A percentile compares a stretch with the other conserved stretches of the same genome.
Evolutionary conservation across 2,888 invertebrate genomes (phyloP).

Genomic region (Hirudinaria manillensis): DNA sequence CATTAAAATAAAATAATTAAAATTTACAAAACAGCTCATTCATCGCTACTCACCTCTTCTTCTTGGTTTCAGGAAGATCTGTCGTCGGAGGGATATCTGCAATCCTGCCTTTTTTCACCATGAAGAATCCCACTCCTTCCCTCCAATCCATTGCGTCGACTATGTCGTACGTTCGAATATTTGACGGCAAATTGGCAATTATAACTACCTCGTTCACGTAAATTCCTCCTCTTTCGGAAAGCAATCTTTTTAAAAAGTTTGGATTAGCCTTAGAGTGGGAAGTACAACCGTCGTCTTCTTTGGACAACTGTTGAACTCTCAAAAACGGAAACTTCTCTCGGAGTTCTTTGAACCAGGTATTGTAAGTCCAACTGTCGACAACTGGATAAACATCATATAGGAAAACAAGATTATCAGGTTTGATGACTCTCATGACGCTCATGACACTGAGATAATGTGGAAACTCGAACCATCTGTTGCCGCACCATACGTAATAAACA

Average conservation of each 20-base stretch:
- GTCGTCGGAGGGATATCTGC: slow-evolving; percentile 1
- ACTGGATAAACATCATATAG: slow-evolving; percentile 42
- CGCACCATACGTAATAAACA: slow-evolving; percentile 48
- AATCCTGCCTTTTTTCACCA: slow-evolving; percentile 31
- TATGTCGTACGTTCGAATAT: slow-evolving; percentile 27
- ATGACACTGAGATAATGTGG: slow-evolving; percentile 47
- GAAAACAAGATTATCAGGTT: slow-evolving; percentile 47
- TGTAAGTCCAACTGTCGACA: slow-evolving; percentile 42
- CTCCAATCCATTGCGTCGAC: slow-evolving; percentile 34
- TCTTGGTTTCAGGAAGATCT: slow-evolving; percentile 3
- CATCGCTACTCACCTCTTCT: neutral
- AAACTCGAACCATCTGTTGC: slow-evolving; percentile 45
- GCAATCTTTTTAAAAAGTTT: slow-evolving; percentile 39
- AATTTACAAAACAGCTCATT: neutral
- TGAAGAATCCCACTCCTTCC: slow-evolving; percentile 32
- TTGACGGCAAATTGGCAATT: slow-evolving; percentile 33
- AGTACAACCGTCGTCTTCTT: slow-evolving; percentile 32
- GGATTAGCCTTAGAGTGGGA: slow-evolving; percentile 28
- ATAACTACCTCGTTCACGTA: slow-evolving; percentile 43
- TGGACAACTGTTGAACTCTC: slow-evolving; percentile 21
- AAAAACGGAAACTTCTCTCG: slow-evolving; percentile 37
- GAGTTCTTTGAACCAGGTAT: slow-evolving; percentile 41
- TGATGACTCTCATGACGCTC: slow-evolving; percentile 45
- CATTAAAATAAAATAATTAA: neutral
- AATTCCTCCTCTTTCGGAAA: slow-evolving; percentile 43